Conservation (phyloP, 1,140 invertebrate genomes). For the Dryas iulia region DNA sequence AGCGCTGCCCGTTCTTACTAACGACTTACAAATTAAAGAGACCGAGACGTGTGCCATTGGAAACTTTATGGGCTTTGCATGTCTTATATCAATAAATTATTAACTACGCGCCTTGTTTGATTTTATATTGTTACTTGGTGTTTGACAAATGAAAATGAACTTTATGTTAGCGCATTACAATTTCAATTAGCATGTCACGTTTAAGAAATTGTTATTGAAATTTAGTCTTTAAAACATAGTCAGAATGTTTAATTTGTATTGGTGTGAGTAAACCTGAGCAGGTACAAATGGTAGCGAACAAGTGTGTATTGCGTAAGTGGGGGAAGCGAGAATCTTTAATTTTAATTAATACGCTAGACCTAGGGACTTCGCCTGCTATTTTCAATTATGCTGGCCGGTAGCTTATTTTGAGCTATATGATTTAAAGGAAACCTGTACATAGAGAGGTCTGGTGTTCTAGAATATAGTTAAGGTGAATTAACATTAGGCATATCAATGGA, state of each 20-base stretch:
- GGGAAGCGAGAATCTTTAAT: conserved; percentile 71
- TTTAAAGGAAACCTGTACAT: conserved; percentile 59
- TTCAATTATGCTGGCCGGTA: conserved; percentile 71
- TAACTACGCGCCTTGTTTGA: conserved; percentile 78
- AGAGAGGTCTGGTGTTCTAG: conserved; percentile 53
- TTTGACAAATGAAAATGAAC: conserved; percentile 56
- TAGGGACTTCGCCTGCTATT: conserved; percentile 64
- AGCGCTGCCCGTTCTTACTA: conserved; percentile 63
- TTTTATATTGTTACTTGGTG: conserved; percentile 64
- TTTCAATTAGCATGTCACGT: conserved; percentile 40
- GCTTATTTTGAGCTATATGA: conserved; percentile 69
- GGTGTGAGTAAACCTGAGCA: conserved; percentile 45
- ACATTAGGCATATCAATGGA: too few species aligned
- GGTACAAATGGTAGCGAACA: conserved; percentile 62
- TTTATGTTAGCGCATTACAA: conserved; percentile 51
- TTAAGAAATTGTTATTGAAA: conserved; percentile 44
- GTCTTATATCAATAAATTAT: conserved; percentile 80
- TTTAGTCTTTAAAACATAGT: conserved; percentile 56
- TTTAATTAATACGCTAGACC: conserved; percentile 73
- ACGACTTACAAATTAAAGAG: conserved; percentile 78
- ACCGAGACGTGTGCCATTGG: conserved; percentile 76
- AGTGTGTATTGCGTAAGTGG: conserved; percentile 59
- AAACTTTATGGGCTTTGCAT: conserved; percentile 79
- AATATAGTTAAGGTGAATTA: conserved; percentile 40
- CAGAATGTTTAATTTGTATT: conserved; percentile 65